A percentile compares a stretch with the other conserved stretches of the same genome.
These are phyloP conservation scores for Vesta saturnalis DNA, from an alignment of 2,888 invertebrate species.

Conservation along the genomic window DNA sequence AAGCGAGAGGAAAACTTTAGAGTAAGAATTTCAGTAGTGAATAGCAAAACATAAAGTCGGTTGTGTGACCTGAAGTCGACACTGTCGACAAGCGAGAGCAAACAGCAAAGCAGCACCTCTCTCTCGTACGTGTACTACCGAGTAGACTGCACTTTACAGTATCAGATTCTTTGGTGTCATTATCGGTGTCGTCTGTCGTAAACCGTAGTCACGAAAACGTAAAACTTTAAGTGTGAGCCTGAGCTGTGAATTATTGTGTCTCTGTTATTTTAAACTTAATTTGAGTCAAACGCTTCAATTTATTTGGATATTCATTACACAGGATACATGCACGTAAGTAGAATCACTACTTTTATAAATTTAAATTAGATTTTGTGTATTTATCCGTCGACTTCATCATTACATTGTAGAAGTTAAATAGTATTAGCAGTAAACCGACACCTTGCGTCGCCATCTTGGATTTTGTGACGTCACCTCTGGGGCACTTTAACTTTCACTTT, in stretches of 20 bases:
- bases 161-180: no score
- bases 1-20: no score
- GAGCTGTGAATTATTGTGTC: background rate
- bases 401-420: background rate
- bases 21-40: no score
- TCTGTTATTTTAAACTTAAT: background rate
- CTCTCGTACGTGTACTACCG: background rate
- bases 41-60: no score
- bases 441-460: no score
- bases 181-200: no score
- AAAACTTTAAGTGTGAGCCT: background rate
- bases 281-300: background rate
- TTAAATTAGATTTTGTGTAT: background rate
- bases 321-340: background rate
- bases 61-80: background rate
- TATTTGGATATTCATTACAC: background rate
- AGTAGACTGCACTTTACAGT: no score
- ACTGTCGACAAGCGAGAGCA: slow-evolving; percentile 2
- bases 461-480: no score
- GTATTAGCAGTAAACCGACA: no score
- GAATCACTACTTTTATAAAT: background rate
- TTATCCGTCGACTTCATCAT: background rate
- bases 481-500: no score
- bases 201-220: no score
- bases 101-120: background rate